Base-by-base conservation (phyloP, 2,888 invertebrate species). In the Psylliodes chrysocephalus region DNA sequence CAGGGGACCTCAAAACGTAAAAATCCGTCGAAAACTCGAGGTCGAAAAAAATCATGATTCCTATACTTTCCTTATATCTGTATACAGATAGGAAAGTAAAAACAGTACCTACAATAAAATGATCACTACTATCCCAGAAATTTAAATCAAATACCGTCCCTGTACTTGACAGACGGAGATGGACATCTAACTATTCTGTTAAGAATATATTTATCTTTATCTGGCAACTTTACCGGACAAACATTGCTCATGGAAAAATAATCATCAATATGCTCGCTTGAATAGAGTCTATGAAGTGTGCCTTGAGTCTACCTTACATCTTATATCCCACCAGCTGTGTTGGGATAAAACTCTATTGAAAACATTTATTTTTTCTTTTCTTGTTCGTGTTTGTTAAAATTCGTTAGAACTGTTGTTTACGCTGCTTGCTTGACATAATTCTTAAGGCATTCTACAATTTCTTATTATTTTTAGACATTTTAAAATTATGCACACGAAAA, bases 281-380 rank as follows among this genome's bases (percentile, higher is more conserved):
- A 66, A 60, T 61, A 44, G 66, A 52, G 33, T 44, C 56, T 56
- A 56, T 60, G 66, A 63, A 66, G 62, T 55, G 66, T 66, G 66
- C 66, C 60, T 40, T 28, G 49, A 56, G 56, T 61, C 56, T 61
- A 51, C 57, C 57, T 53, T 53, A 44, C 44, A 60, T 53, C 57
- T 53, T 53, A 44, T 30, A 60, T 64, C 49, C 59, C 35, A 54
- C 52, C 64, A 64, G 64, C 64, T 64, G 64, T 40, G 47, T 14
- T n/a, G 14, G 14, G 52, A 57, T 46, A 61, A 61, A 65, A 57
- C 38, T 53, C 14, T 18, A 42, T 53, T 53, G 38, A 25, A 47
- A 38, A 19, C 47, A 18, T 54, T 54, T 55, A n/a, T 61, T 61
- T 54, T 61, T 54, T 47, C 47, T 12, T 15, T 60, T n/a, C 44